phyloP scores from a whole-genome alignment of 2,113 vertebrate species.

The Pachyramphus minor region DNA sequence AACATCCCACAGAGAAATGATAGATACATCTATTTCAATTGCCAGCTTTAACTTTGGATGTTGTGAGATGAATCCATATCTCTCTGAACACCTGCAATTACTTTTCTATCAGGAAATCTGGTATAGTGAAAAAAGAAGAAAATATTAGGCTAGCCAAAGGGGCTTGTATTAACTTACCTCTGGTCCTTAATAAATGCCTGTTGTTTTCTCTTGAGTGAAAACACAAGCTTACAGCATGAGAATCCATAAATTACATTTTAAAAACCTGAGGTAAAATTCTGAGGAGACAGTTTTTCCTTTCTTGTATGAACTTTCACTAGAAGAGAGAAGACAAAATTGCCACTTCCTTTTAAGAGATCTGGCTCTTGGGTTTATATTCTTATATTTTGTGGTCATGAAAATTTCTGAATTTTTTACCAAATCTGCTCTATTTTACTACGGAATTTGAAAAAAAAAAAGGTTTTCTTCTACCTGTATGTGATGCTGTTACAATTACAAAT shows the following conservation, averaged over 20 bases:
- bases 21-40: neutral
- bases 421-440: neutral
- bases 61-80: neutral
- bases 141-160: neutral
- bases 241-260: neutral
- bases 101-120: neutral
- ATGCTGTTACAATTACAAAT: neutral
- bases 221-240: neutral
- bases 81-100: neutral
- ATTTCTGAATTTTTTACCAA: neutral
- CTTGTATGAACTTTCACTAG: neutral
- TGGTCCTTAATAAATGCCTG: neutral
- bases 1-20: neutral
- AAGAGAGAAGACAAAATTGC: neutral
- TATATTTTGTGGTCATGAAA: neutral
- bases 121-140: neutral
- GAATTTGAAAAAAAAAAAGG: neutral
- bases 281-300: neutral
- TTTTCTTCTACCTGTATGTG: neutral
- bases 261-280: slow-evolving; percentile 1
- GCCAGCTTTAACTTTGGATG: neutral
- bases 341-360: neutral
- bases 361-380: fast-evolving
- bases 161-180: neutral
- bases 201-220: neutral